phyloP scores from a whole-genome alignment of 2,888 invertebrate genomes.

The Idaea straminata region DNA sequence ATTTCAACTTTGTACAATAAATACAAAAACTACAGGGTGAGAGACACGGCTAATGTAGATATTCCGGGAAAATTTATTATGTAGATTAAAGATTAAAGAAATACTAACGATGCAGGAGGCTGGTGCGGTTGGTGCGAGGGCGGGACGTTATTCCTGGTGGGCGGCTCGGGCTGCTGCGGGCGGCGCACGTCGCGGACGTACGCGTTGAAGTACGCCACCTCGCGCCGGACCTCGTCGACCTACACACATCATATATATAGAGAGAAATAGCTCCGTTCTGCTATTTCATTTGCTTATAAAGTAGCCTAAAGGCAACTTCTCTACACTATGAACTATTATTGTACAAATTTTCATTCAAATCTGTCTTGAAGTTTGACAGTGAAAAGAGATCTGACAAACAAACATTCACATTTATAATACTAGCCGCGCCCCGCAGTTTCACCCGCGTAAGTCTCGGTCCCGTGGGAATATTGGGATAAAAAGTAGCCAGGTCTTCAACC shows the following conservation, averaged over 20 bases:
- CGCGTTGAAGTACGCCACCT: slow-evolving; percentile 97
- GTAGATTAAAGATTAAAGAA: not conserved
- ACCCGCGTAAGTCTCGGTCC: too few species aligned
- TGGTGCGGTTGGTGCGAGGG: slow-evolving; percentile 52
- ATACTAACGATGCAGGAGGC: slow-evolving; percentile 32
- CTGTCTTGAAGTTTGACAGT: slow-evolving; percentile 2
- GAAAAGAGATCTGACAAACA: not conserved
- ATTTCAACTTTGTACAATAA: not conserved
- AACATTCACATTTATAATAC: not conserved
- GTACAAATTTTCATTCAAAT: too few species aligned
- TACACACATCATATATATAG: slow-evolving; percentile 23
- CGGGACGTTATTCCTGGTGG: slow-evolving; percentile 66
- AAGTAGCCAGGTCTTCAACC: too few species aligned
- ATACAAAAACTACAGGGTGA: too few species aligned
- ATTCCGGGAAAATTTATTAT: not conserved
- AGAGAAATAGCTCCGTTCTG: not conserved
- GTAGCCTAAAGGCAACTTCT: too few species aligned
- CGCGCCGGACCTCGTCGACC: slow-evolving; percentile 97
- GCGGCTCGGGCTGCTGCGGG: slow-evolving; percentile 94
- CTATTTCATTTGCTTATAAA: too few species aligned
- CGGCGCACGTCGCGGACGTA: slow-evolving; percentile 96
- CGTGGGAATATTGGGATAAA: too few species aligned
- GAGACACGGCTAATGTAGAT: not conserved
- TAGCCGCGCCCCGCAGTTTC: too few species aligned
- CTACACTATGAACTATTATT: too few species aligned